Base-by-base conservation (phyloP, 2,888 invertebrate species). In the Sylvicola fuscatus region DNA sequence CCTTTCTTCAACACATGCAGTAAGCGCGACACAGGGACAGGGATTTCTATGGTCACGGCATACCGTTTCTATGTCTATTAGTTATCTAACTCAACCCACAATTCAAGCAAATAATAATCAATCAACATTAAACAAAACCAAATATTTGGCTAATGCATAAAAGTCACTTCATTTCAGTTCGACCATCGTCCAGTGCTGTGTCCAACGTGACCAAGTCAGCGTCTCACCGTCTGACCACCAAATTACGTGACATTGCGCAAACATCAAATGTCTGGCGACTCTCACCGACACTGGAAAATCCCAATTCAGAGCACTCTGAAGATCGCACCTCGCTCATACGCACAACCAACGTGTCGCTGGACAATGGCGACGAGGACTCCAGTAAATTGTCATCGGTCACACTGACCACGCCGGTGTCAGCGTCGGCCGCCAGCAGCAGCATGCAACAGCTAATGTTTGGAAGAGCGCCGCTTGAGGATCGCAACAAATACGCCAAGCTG, bases 401-500 rank as follows among this genome's bases (percentile, higher is more conserved):
- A 12, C 32, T 13, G 11, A 14, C n/a, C 3, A 14, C 14, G 5
- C 21, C 11, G 6, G 26, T 26, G 5, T 13, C 8, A 8, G 13
- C 12, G 12, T 14, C 14, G 14, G 14, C 3, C 8, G 21, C 37
- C 41, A 33, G 52, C 52, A 26, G 49, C 51, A 27, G 59, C 65
- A 12, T 8, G 45, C n/a, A 29, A 10, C 29, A 29, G 45, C 57
- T 67, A 34, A 62, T 64, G 1, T 72, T 69, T 48, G 65, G 71
- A 0, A 66, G 67, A 44, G 64, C 69, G 0, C 75, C 75, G 0
- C 44, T 72, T 3, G 76, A 78, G 46, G 75, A 78, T 50, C 65
- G 79, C 21, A 75, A 77, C 14, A 79, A 78, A 47, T 82, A 81
- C 49, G 78, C 79, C 47, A 80, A 81, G 51, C 56, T 82, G 33